Percentiles rank a stretch among this genome's conserved stretches.
phyloP scores from a whole-genome alignment of 2,797 vertebrate species.

The Natrix natrix region DNA sequence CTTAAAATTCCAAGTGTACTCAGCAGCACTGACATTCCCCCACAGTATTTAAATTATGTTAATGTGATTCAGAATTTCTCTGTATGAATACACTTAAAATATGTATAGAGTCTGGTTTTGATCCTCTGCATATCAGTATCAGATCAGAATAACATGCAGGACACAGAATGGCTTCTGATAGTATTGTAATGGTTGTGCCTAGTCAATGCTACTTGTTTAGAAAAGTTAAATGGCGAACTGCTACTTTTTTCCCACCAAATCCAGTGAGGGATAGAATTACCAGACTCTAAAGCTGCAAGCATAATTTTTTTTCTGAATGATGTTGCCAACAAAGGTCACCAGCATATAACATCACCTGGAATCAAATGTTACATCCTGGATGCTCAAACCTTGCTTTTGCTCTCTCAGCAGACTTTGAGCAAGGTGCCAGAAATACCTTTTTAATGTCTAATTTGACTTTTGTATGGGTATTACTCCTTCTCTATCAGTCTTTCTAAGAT shows the following conservation, averaged over 20 bases:
- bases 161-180: background rate
- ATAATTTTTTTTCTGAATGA: background rate
- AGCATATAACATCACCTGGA: background rate
- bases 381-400: background rate
- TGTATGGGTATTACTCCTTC: background rate
- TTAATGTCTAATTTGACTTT: background rate
- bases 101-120: background rate
- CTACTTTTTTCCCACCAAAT: background rate
- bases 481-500: background rate
- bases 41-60: background rate
- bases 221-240: background rate
- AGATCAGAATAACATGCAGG: background rate
- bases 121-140: background rate
- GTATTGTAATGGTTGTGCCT: background rate
- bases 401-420: background rate
- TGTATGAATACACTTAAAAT: background rate
- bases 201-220: background rate
- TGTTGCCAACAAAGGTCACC: conserved; percentile 15
- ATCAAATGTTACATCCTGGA: background rate
- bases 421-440: background rate
- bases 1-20: background rate
- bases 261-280: conserved; percentile 9
- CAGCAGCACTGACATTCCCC: background rate
- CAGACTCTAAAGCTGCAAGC: conserved; percentile 2
- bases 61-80: background rate